phyloP scores from a whole-genome alignment of 2,113 vertebrate genomes.

The Elanus axillaris region DNA sequence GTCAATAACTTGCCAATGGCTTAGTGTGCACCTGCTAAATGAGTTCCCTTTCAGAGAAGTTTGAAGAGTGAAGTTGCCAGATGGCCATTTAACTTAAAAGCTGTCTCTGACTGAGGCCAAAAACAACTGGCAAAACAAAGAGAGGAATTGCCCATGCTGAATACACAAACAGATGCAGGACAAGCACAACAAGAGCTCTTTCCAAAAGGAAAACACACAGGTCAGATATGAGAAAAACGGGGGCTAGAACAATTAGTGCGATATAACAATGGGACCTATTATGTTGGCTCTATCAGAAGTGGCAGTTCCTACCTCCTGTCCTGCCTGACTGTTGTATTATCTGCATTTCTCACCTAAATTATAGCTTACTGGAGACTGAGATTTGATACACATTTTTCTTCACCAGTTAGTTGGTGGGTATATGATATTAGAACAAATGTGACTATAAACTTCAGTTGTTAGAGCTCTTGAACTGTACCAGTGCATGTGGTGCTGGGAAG shows the following conservation, averaged over 20 bases:
- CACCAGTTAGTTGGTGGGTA: not conserved
- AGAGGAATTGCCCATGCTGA: not conserved
- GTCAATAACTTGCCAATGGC: constrained; percentile 32
- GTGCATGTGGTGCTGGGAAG: not conserved
- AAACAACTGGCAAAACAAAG: constrained; percentile 15
- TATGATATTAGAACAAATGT: not conserved
- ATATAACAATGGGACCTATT: not conserved
- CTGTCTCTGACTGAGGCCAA: not conserved
- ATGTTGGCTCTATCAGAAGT: not conserved
- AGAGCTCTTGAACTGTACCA: not conserved
- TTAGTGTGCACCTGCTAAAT: constrained; percentile 45
- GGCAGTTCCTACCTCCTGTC: not conserved
- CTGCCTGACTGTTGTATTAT: not conserved
- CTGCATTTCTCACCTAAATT: not conserved
- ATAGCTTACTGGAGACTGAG: not conserved
- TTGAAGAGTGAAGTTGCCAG: constrained; percentile 29
- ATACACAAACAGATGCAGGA: not conserved
- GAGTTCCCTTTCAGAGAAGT: constrained; percentile 12
- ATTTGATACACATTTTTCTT: not conserved
- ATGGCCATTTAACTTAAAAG: constrained; percentile 35
- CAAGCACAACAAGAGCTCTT: not conserved
- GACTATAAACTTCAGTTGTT: not conserved
- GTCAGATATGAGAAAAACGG: not conserved
- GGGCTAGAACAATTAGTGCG: not conserved
- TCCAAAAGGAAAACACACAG: not conserved